These are phyloP conservation scores for Poecilia latipinna DNA, from an alignment of 2,113 vertebrate genomes.

Conservation along the genomic window DNA sequence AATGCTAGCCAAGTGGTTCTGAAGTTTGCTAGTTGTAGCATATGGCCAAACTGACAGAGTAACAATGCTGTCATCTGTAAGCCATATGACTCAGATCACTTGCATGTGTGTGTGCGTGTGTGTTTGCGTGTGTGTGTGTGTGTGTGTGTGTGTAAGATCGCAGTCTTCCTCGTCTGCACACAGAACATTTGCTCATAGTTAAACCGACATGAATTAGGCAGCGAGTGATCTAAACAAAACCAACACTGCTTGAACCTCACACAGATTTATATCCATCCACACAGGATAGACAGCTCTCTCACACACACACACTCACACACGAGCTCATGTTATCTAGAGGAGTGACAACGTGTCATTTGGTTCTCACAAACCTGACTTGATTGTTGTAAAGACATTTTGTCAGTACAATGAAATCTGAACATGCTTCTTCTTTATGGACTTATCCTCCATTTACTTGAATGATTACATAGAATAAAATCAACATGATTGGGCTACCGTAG, in stretches of 20 bases:
- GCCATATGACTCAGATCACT: slow-evolving; percentile 47
- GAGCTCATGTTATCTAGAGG: not conserved
- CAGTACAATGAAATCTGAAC: no score
- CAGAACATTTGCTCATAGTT: slow-evolving; percentile 28
- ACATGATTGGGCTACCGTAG: no score
- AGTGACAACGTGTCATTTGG: not conserved
- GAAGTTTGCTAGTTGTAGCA: slow-evolving; percentile 36
- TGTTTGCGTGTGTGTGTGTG: not conserved
- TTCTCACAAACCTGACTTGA: not conserved
- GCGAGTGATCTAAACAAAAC: slow-evolving; percentile 3
- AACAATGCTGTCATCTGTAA: slow-evolving; percentile 54
- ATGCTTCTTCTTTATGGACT: no score
- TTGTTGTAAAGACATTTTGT: no score
- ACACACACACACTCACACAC: not conserved
- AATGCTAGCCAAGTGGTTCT: slow-evolving; percentile 16
- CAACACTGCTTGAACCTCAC: not conserved
- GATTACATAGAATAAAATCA: no score
- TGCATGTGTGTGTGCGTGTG: slow-evolving; percentile 13
- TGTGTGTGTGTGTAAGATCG: not conserved
- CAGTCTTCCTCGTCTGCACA: not conserved
- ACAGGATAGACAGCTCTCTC: not conserved
- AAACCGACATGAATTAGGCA: slow-evolving; percentile 9
- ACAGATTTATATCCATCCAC: not conserved
- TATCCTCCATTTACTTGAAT: no score
- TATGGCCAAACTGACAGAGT: slow-evolving; percentile 44